These are phyloP conservation scores for Callocephalon fimbriatum DNA, from an alignment of 2,113 vertebrate genomes.

Conservation along the genomic window DNA sequence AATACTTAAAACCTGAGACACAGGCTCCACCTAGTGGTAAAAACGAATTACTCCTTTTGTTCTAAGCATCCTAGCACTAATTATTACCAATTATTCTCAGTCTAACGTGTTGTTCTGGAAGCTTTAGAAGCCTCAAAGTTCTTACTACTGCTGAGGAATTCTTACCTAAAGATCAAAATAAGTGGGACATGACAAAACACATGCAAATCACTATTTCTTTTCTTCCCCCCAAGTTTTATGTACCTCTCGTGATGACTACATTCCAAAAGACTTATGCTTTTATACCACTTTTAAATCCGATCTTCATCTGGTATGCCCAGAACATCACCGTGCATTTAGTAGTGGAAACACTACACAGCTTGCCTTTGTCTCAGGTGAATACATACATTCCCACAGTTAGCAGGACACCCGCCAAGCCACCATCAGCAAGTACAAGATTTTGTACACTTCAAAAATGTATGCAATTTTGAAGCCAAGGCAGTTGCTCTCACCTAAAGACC, in stretches of 20 bases:
- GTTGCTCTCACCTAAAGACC: background rate
- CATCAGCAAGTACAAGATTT: background rate
- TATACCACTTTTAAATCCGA: background rate
- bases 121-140: background rate
- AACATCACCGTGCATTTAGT: background rate
- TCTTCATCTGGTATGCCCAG: background rate
- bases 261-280: background rate
- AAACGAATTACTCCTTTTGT: fast-evolving
- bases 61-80: background rate
- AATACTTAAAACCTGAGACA: background rate
- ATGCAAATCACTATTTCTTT: background rate
- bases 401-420: background rate
- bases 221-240: background rate
- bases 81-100: background rate
- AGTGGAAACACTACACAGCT: background rate
- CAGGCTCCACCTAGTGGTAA: conserved; percentile 50
- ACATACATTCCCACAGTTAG: background rate
- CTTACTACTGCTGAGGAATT: background rate
- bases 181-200: background rate
- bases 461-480: background rate
- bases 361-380: background rate
- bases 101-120: background rate
- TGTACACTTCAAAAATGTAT: background rate
- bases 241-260: background rate
- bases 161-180: background rate